Evolutionary conservation across 2,888 invertebrate genomes (phyloP).

Genomic region (Aporophyla nigra): DNA sequence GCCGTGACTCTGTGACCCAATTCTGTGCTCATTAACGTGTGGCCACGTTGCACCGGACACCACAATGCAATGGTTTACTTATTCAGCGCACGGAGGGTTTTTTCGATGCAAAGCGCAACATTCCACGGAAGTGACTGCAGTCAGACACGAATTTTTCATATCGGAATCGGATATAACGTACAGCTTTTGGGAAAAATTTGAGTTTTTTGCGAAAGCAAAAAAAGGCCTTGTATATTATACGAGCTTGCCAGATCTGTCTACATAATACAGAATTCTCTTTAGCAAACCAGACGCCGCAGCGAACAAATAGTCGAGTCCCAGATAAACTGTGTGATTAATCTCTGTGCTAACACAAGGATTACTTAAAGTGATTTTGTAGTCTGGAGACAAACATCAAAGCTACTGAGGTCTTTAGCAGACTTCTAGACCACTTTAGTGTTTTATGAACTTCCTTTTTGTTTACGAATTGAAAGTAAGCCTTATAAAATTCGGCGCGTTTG

Average conservation of each 20-base stretch:
- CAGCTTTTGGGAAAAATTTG: conserved; percentile 20
- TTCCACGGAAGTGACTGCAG: conserved; percentile 56
- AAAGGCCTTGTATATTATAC: not conserved
- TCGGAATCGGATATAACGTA: conserved; percentile 40
- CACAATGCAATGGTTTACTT: conserved; percentile 82
- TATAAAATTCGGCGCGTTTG: not conserved
- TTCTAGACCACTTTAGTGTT: conserved; percentile 30
- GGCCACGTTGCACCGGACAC: conserved; percentile 80
- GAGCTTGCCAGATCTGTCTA: conserved; percentile 6
- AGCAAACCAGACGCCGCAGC: conserved; percentile 10
- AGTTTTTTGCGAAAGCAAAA: conserved; percentile 13
- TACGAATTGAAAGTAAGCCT: conserved; percentile 1
- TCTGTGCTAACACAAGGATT: conserved; percentile 37
- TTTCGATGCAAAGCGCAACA: conserved; percentile 66
- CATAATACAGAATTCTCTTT: conserved; percentile 9
- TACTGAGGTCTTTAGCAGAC: conserved; percentile 10
- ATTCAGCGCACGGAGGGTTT: conserved; percentile 74
- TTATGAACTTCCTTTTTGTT: conserved; percentile 12
- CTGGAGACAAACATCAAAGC: conserved; percentile 44
- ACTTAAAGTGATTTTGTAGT: conserved; percentile 46
- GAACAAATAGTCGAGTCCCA: conserved; percentile 32
- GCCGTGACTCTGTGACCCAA: conserved; percentile 77
- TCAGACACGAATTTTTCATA: conserved; percentile 63
- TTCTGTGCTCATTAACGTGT: conserved; percentile 85
- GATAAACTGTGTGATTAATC: conserved; percentile 54